Base-by-base conservation (phyloP, 2,888 invertebrate species). In the Ecdyonurus torrentis region DNA sequence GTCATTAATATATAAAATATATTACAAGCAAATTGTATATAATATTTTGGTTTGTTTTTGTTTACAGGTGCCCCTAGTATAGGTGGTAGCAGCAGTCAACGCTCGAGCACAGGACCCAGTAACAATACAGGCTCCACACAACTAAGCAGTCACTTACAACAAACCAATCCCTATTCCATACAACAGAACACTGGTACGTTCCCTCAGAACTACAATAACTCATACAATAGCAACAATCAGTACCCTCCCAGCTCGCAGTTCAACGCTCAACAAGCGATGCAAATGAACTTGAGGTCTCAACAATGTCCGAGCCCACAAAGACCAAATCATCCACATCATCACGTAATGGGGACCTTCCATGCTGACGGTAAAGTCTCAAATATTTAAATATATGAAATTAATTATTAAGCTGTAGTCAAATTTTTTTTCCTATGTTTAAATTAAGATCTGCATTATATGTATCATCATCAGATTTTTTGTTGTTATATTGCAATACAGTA, bases 121-220 rank as follows among this genome's bases (percentile, higher is more conserved):
- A 78, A 77, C 70, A 77, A 77, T 66, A 78, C 78, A 23, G 77
- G 76, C 64, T 75, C 77, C 58, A 77, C 77, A n/a, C 66, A 62
- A 61, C 63, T 65, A n/a, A 63, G 63, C 50, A 18, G 15, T n/a
- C 55, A 55, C 55, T n/a, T n/a, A 20, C 37, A 37, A 15, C 55
- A 55, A n/a, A 7, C 7, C 50, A 7, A 50, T 10, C 10, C 50
- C 10, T 50, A 50, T 18, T 18, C 50, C 10, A 7, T 10, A 18
- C 55, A n/a, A 7, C 22, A 55, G 7, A n/a, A 5, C 7, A 7
- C 55, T 7, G 22, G 55, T 22, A 5, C 55, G 5, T 7, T 7
- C 20, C n/a, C 5, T 5, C 5, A 7, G 7, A 10, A 10, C 55
- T 20, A 55, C 55, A n/a, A n/a, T n/a, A 55, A 20, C 20, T n/a